Base-by-base conservation (phyloP, 2,888 invertebrate genomes). In the Pediacus dermestoides region DNA sequence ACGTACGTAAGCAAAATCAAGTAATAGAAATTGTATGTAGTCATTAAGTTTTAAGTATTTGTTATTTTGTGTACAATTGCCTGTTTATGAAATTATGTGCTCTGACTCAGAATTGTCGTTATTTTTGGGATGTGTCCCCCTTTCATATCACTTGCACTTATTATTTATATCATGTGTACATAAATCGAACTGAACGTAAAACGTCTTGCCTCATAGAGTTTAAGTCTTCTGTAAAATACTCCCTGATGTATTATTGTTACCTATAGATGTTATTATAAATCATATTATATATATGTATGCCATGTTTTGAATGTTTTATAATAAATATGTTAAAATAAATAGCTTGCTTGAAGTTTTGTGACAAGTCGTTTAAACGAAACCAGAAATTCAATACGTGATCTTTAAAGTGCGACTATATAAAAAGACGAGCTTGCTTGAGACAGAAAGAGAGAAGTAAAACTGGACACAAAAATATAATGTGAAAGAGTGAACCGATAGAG, bases 121-220 rank as follows among this genome's bases (percentile, higher is more conserved):
- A 18, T 18, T 18, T 18, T 18, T 18, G 21, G 21, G n/a, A 18
- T 18, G 4, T 3, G 16, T 10, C 12, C 10, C 11, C 12, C 13
- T 16, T 30, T 10, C 30, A 39, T 28, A 30, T 34, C 39, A 35
- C 12, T 22, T 30, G 18, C 39, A 22, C n/a, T 33, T 32, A 34
- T 18, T 39, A 39, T 38, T 37, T 44, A 37, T 41, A 42, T n/a
- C n/a, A 13, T 38, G 39, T 52, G 47, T 53, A 53, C 37, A 53
- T 50, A 52, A 50, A 49, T 41, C 42, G 56, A 52, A 56, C 56
- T 56, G 56, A 55, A 44, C 34, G 37, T 46, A 31, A 36, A 49
- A 54, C 49, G 46, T 50, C 52, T 54, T 55, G 56, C 56, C 56
- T 56, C 56, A 56, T 53, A 52, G 53, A 44, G 42, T 45, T 47